These are phyloP conservation scores for Stigmatopora argus DNA, from an alignment of 2,113 vertebrate species.

Conservation along the genomic window DNA sequence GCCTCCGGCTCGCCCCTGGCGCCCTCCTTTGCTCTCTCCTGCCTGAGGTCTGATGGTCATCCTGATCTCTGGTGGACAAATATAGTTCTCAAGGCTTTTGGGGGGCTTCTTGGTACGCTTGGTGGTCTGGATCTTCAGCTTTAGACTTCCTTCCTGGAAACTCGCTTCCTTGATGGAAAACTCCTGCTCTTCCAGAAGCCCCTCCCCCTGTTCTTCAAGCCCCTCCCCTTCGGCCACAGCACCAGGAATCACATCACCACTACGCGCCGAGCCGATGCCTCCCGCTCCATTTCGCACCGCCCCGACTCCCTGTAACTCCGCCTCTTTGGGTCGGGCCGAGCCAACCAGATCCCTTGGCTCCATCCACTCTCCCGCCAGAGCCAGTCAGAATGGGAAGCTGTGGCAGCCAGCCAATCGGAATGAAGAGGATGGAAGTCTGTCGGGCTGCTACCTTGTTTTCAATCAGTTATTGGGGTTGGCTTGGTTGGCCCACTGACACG, in stretches of 20 bases:
- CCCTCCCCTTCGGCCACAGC: slow-evolving; percentile 84
- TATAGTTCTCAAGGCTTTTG: slow-evolving; percentile 98
- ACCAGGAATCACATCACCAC: slow-evolving; percentile 85
- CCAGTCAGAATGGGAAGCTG: slow-evolving; percentile 64
- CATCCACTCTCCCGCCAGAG: slow-evolving; percentile 76
- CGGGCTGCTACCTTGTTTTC: slow-evolving; percentile 37
- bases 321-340: slow-evolving; percentile 80
- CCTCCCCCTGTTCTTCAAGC: slow-evolving; percentile 80
- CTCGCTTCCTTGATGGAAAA: slow-evolving; percentile 99
- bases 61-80: slow-evolving; percentile 96
- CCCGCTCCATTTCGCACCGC: slow-evolving; percentile 71
- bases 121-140: slow-evolving; percentile 97
- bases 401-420: slow-evolving; percentile 59
- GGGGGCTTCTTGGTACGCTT: slow-evolving; percentile 97
- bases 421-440: slow-evolving; percentile 44
- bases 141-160: slow-evolving; percentile 95
- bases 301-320: slow-evolving; percentile 78
- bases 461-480: slow-evolving; percentile 61
- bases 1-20: slow-evolving; percentile 77
- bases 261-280: slow-evolving; percentile 73
- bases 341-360: slow-evolving; percentile 88
- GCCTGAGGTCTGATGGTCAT: slow-evolving; percentile 90
- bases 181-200: slow-evolving; percentile 88
- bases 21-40: slow-evolving; percentile 77
- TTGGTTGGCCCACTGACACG: slow-evolving; percentile 58